These are phyloP conservation scores for Carcharodon carcharias DNA, from an alignment of 2,797 vertebrate species.

Conservation along the genomic window DNA sequence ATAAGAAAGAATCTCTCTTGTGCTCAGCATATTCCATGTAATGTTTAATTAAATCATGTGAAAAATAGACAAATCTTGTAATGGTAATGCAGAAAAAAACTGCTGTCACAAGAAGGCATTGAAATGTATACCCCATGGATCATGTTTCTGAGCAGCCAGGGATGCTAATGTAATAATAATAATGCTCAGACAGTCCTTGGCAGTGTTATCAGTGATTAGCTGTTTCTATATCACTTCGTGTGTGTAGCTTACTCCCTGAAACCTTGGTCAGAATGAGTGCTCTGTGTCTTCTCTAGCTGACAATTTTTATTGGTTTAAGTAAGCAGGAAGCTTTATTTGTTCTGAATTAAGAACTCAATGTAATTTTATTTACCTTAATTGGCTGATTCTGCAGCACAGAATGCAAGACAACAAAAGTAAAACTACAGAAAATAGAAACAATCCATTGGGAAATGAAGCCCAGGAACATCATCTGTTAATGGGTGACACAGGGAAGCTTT, in stretches of 20 bases:
- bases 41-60: neutral
- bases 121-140: neutral
- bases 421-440: neutral
- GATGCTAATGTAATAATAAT: neutral
- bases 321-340: neutral
- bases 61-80: neutral
- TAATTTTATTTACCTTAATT: neutral
- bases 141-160: neutral
- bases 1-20: neutral
- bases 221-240: neutral
- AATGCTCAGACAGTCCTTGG: constrained; percentile 19
- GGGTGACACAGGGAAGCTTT: neutral
- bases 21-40: neutral
- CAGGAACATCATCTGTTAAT: neutral
- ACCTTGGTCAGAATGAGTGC: neutral
- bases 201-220: constrained; percentile 5
- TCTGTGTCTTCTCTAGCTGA: neutral
- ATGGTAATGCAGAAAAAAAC: neutral
- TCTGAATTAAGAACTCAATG: neutral
- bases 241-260: neutral
- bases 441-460: neutral
- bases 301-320: neutral
- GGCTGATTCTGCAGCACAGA: neutral
- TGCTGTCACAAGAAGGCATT: neutral
- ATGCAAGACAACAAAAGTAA: neutral